Base-by-base conservation (phyloP, 1,140 invertebrate species). In the Phortica variegata region DNA sequence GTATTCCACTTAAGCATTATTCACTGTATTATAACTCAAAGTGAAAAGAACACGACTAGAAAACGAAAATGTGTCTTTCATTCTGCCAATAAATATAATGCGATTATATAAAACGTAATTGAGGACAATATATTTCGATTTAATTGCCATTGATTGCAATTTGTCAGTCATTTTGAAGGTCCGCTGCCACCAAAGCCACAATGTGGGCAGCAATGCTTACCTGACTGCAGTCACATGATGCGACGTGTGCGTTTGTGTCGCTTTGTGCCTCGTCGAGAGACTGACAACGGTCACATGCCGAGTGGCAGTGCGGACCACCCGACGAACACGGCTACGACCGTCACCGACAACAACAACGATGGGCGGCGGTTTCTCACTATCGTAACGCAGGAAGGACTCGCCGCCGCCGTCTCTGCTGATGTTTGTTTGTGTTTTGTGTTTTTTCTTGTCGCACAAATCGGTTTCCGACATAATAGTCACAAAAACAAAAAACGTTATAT, bases 191-290 rank as follows among this genome's bases (percentile, higher is more conserved):
- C 12, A 29, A 7, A 6, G 12, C 26, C 12, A 29, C 20, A 21
- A 17, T 33, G 20, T 16, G 10, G 17, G 17, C 9, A n/a, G 41
- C 43, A 41, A 34, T 48, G 44, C 62, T 75, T 72, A 75, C 73
- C 73, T 76, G 56, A 76, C 73, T 19, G 73, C 74, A 36, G 73
- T 75, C 54, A 76, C 73, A 69, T 76, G 73, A 49, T 76, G 73
- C 41, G 73, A 76, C 48, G 73, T 76, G 53, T 75, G 73, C 21
- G 73, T 76, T 48, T 63, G 65, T 10, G 73, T 72, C 54, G 75
- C 73, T 56, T 76, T 76, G 62, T 76, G 73, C 13, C 73, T 54
- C 17, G 73, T 73, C 32, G 73, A 75, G 15, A 75, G 63, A 46
- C 73, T 76, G 42, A 76, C 73, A 43, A 76, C 73, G 31, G 73